Evolutionary conservation across 2,888 invertebrate genomes (phyloP).

Genomic region (Athrips mouffetella): DNA sequence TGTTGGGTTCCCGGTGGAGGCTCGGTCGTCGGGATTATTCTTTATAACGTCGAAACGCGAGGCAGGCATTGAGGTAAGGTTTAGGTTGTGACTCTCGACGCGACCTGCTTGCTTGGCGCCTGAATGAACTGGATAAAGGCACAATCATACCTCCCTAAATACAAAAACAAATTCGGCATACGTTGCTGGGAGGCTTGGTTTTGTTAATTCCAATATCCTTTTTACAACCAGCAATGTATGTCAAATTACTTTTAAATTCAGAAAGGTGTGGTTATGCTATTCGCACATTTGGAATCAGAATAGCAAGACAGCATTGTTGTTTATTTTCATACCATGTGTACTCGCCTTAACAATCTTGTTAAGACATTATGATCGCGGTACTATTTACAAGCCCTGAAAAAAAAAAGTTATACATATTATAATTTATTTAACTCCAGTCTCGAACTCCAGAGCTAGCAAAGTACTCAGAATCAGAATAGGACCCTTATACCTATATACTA

Average conservation of each 20-base stretch:
- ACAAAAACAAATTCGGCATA: too few species aligned
- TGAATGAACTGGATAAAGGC: conserved; percentile 44
- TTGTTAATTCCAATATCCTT: not conserved
- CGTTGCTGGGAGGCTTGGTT: too few species aligned
- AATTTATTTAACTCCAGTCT: too few species aligned
- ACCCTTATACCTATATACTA: too few species aligned
- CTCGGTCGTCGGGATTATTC: conserved; percentile 69
- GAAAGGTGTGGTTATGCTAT: not conserved
- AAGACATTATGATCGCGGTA: too few species aligned
- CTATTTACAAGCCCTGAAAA: too few species aligned
- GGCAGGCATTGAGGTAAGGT: conserved; percentile 68
- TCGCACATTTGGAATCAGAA: not conserved
- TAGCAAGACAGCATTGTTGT: not conserved
- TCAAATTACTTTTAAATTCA: not conserved
- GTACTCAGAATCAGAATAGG: too few species aligned
- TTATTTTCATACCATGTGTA: not conserved
- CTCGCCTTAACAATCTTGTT: too few species aligned
- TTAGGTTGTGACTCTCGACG: conserved; percentile 67
- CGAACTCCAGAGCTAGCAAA: too few species aligned
- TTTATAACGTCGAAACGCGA: conserved; percentile 72
- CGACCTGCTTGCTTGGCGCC: conserved; percentile 61
- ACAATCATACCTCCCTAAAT: too few species aligned
- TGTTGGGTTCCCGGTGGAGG: conserved; percentile 51
- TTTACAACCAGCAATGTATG: too few species aligned
- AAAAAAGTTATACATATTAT: too few species aligned